Evolutionary conservation across 1,140 invertebrate species (phyloP), one percentile per base, ranked within the genome.

Genomic region (Leptestheria dahalacensis): DNA sequence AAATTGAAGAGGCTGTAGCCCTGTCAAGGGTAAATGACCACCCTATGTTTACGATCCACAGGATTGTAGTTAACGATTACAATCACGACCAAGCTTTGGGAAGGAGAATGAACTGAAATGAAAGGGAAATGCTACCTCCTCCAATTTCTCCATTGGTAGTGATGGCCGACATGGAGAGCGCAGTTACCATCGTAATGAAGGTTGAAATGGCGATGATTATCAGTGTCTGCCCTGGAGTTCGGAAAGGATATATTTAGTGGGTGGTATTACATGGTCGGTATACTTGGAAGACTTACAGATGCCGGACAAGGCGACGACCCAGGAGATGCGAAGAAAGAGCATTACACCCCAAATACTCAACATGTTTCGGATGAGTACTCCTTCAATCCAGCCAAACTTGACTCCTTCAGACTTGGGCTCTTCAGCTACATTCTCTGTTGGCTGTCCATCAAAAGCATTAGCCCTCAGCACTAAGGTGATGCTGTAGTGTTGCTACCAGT

Each of bases 61-160:
- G n/a, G n/a, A n/a, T n/a, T 47, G n/a, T 59, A n/a, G 0, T 49
- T 48, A 3, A 49, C 20, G 18, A 25, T 2, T 23, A 49, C 20
- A 55, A 15, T 55, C 2, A 9, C 10, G n/a, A n/a, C n/a, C n/a
- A n/a, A n/a, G n/a, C n/a, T n/a, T n/a, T n/a, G n/a, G n/a, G n/a
- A n/a, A n/a, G n/a, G n/a, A n/a, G n/a, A n/a, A n/a, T n/a, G n/a
- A n/a, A n/a, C 51, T 2, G 15, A 52, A 2, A 25, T 6, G 23
- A 48, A n/a, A n/a, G n/a, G n/a, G n/a, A n/a, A n/a, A 20, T 1
- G 12, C 11, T 75, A 90, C 92, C 95, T 82, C 93, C 95, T 82
- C 95, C 94, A 52, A 98, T 93, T 78, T 96, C 91, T 59, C 96
- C 96, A 77, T 99, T 98, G 62, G 95, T 98, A 69, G 91, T 91